These are phyloP conservation scores for Trimorus sp. DNA, from an alignment of 2,888 invertebrate species.

Conservation along the genomic window DNA sequence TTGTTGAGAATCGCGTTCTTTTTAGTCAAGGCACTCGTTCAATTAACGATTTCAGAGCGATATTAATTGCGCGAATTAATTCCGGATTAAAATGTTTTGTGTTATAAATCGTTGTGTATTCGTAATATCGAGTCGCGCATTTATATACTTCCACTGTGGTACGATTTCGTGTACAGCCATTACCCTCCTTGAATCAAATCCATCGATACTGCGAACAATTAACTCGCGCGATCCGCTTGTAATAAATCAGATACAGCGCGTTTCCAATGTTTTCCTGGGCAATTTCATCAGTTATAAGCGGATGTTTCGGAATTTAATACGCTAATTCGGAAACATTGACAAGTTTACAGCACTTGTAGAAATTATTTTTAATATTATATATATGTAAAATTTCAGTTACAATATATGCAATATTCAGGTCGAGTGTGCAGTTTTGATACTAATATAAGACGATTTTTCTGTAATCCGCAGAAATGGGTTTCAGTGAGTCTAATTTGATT, in stretches of 20 bases:
- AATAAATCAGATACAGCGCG: conserved; percentile 32
- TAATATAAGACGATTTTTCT: too few relatives aligned
- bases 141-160: conserved; percentile 8
- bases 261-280: conserved; percentile 16
- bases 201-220: conserved; percentile 22
- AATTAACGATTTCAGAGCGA: neutral
- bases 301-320: neutral
- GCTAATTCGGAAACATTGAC: too few relatives aligned
- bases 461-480: too few relatives aligned
- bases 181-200: conserved; percentile 33
- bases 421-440: too few relatives aligned
- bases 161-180: conserved; percentile 28
- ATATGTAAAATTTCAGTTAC: too few relatives aligned
- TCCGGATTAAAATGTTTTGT: conserved; percentile 5
- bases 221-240: conserved; percentile 16
- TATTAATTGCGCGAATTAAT: conserved; percentile 13
- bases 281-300: conserved; percentile 19
- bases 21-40: neutral
- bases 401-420: too few relatives aligned
- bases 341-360: too few relatives aligned
- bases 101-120: conserved; percentile 10
- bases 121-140: conserved; percentile 8
- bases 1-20: too few relatives aligned
- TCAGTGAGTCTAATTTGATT: too few relatives aligned
- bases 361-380: too few relatives aligned